A percentile compares a stretch with the other conserved stretches of the same genome.
Evolutionary conservation across 2,797 vertebrate genomes (phyloP).

Genomic region (Myotis planiceps): DNA sequence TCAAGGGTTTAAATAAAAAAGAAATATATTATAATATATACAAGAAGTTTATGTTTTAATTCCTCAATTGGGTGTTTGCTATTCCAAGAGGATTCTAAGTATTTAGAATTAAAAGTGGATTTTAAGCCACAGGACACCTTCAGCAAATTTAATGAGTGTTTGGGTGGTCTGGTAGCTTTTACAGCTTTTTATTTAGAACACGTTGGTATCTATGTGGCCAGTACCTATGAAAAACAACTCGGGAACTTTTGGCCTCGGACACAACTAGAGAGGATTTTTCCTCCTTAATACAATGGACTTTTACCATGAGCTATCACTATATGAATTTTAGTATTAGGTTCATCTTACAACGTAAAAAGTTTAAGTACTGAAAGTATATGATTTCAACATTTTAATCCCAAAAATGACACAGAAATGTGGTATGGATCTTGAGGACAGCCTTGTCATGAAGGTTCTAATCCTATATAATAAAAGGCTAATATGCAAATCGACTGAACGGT

Average conservation of each 20-base stretch:
- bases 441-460: background rate
- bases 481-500: no score
- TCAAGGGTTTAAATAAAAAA: constrained; percentile 37
- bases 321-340: background rate
- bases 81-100: constrained; percentile 43
- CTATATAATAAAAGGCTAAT: no score
- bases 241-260: constrained; percentile 4
- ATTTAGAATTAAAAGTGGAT: constrained; percentile 48
- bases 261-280: background rate
- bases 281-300: background rate
- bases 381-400: constrained; percentile 33
- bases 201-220: background rate
- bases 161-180: background rate
- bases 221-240: constrained; percentile 49
- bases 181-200: constrained; percentile 46
- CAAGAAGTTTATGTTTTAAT: constrained; percentile 13
- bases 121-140: constrained; percentile 43
- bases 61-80: constrained; percentile 19
- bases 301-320: background rate
- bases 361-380: background rate
- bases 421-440: background rate
- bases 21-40: background rate
- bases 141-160: background rate
- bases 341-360: background rate
- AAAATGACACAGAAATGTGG: background rate